Evolutionary conservation across 2,888 invertebrate genomes (phyloP), one percentile per base, ranked within the genome.

Genomic region (Pandemis cinnamomeana): DNA sequence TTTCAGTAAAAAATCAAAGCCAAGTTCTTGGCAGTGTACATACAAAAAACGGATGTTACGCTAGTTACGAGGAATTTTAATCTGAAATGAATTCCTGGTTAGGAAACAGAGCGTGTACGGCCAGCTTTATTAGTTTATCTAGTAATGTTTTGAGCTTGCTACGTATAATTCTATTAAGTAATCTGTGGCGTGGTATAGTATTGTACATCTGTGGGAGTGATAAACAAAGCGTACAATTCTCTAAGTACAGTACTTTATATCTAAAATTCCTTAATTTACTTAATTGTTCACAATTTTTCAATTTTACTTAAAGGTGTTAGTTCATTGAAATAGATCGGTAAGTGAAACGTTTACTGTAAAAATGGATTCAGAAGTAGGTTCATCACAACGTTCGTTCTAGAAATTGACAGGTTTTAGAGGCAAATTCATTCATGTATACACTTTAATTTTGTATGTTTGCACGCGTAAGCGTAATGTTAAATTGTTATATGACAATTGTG

Each of bases 151-250:
- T 44, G 44, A 6, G 5, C 44, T n/a, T n/a, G n/a, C n/a, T n/a
- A n/a, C n/a, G 1, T 44, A 44, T 5, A 7, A 44, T 44, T 44
- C 44, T 44, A 44, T 4, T 44, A 44, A 44, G 44, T 44, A 44
- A 8, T 44, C 44, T 44, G 44, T 44, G 44, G 27, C 4, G 27
- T 36, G 27, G 44, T 44, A 8, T 44, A 44, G 46, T 10, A 51
- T n/a, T 51, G 5, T 20, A 2, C 20, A 69, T 64, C 70, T 74
- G 70, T 73, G 70, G 73, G 53, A 70, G 64, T 74, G 53, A 74
- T 74, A 74, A 74, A 74, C 73, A 74, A 74, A 70, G 73, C 73
- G 51, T 68, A 41, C 44, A 36, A 46, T 13, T 68, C 46, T 51
- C 5, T 13, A n/a, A 51, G 48, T 51, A 13, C 7, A 51, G 48